Evolutionary conservation across 2,113 vertebrate species (phyloP), one percentile per base, ranked within the genome.

Genomic region (Scortum barcoo): DNA sequence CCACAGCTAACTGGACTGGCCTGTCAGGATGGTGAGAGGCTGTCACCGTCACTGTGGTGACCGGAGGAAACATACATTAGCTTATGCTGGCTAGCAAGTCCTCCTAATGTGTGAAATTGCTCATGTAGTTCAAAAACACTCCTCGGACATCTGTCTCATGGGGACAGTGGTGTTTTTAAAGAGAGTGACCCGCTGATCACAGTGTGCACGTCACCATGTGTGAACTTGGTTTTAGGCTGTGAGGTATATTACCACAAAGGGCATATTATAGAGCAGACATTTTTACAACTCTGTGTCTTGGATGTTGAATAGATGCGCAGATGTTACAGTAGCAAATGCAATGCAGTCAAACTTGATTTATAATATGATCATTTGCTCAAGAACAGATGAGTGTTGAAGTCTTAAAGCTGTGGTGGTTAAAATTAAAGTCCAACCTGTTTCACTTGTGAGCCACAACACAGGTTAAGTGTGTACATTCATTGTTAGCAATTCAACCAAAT

Each of bases 21-120:
- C 88, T 93, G 90, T 94, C 92, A 92, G 86, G 90, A 83, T 78
- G 90, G 92, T 94, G 93, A 94, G 92, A 93, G 89, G 65, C 84
- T 81, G 89, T 92, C 90, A 60, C 84, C 88, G 80, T 89, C 88
- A 79, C 87, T 67, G 75, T 84, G 86, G 83, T 16, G 88, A 81
- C 88, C 72, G 54, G 71, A 78, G 81, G 76, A 61, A 62, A 92
- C 91, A 82, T 88, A 87, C 91, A 93, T 92, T 93, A 92, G 88
- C 93, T 93, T 71, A 76, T 90, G 90, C 84, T 48, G 88, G 69
- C 86, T 53, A 92, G 90, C 87, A 70, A 85, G 87, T 93, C 83
- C 80, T 90, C 65, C 87, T 89, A 86, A 86, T 92, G 91, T 93
- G 94, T 93, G 94, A 94, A 93, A 94, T 92, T 90, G 88, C 91